Evolutionary conservation across 2,113 vertebrate genomes (phyloP).

Genomic region (Hippocampus mohnikei): DNA sequence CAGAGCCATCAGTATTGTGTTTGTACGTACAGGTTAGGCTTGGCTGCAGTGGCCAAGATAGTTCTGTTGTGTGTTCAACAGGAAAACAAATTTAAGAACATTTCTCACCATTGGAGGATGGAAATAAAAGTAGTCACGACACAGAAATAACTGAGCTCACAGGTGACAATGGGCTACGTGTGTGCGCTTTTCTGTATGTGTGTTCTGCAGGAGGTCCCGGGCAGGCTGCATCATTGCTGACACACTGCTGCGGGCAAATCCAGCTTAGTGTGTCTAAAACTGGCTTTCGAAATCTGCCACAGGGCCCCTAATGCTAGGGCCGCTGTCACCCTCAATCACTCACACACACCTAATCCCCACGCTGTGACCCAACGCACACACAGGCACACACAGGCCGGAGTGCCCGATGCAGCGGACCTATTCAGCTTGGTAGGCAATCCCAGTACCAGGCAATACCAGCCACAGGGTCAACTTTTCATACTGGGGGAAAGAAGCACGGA

Average conservation of each 20-base stretch:
- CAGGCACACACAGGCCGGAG: slow-evolving; percentile 31
- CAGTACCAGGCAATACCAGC: slow-evolving; percentile 66
- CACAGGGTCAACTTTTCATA: slow-evolving; percentile 55
- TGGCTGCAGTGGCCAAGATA: slow-evolving; percentile 3
- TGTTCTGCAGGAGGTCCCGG: slow-evolving; percentile 59
- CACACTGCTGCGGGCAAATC: slow-evolving; percentile 72
- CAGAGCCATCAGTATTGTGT: neutral
- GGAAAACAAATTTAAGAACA: neutral
- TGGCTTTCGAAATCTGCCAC: slow-evolving; percentile 70
- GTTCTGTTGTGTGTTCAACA: neutral
- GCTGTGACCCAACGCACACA: slow-evolving; percentile 62
- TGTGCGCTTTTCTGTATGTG: slow-evolving; percentile 17
- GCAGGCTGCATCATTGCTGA: slow-evolving; percentile 68
- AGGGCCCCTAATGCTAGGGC: slow-evolving; percentile 72
- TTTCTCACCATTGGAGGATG: neutral
- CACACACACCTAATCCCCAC: slow-evolving; percentile 72
- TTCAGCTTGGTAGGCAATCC: slow-evolving; percentile 46
- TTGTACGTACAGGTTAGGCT: neutral
- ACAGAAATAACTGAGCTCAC: slow-evolving; percentile 32
- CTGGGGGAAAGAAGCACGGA: slow-evolving; percentile 2
- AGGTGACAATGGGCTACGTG: slow-evolving; percentile 26
- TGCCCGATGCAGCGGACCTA: slow-evolving; percentile 37
- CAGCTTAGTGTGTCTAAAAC: slow-evolving; percentile 77
- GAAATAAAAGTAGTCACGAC: slow-evolving; percentile 10
- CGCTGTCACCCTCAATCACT: slow-evolving; percentile 78